phyloP scores from a whole-genome alignment of 2,797 vertebrate species.

The Poeciliopsis paucimaculata region DNA sequence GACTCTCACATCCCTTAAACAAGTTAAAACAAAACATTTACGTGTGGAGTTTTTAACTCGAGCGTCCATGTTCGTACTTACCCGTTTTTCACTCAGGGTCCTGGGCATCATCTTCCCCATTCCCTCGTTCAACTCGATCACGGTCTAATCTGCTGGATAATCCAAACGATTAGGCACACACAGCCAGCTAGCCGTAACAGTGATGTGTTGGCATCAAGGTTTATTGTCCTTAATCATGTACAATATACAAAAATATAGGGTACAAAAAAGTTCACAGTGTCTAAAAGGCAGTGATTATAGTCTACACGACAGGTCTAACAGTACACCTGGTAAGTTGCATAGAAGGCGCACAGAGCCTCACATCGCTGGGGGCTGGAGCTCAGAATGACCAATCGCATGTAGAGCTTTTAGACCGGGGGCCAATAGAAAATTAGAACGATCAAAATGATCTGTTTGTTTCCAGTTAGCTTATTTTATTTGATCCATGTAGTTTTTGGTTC shows the following conservation, averaged over 20 bases:
- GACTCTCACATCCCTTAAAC: neutral
- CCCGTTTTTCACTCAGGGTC: neutral
- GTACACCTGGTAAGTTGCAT: conserved; percentile 91
- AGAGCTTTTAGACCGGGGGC: conserved; percentile 6
- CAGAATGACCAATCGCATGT: conserved; percentile 56
- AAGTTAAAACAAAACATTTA: neutral
- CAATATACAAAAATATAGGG: conserved; percentile 98
- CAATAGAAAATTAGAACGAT: neutral
- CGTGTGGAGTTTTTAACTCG: neutral
- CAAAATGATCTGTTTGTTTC: neutral
- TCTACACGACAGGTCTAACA: conserved; percentile 89
- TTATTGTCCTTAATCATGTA: conserved; percentile 94
- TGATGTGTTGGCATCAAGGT: conserved; percentile 80
- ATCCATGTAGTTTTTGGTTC: neutral
- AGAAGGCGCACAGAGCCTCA: conserved; percentile 89
- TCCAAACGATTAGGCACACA: conserved; percentile 6
- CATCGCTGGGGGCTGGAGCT: conserved; percentile 76
- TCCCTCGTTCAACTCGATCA: neutral
- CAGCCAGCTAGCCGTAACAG: neutral
- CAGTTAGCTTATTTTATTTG: neutral
- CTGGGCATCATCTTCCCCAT: too few species aligned
- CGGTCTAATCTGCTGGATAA: neutral
- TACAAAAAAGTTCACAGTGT: conserved; percentile 96
- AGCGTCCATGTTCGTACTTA: too few species aligned
- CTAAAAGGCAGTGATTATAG: conserved; percentile 96